Evolutionary conservation across 2,888 invertebrate genomes (phyloP).

Genomic region (Acanthococcus lagerstroemiae): DNA sequence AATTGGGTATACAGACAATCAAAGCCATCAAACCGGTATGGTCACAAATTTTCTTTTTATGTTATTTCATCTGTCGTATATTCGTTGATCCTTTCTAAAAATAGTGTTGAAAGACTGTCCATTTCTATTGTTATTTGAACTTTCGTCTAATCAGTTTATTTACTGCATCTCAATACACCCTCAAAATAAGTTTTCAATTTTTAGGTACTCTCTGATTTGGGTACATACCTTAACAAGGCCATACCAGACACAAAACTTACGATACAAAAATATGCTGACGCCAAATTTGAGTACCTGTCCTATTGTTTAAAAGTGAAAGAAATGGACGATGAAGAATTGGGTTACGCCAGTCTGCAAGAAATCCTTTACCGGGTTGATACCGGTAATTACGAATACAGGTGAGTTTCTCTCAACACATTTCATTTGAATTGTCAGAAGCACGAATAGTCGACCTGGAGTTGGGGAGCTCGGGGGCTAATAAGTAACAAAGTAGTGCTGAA

Average conservation of each 20-base stretch:
- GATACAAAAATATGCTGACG: slow-evolving; percentile 94
- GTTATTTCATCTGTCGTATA: background rate
- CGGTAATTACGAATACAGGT: slow-evolving; percentile 97
- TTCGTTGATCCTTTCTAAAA: background rate
- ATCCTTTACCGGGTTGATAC: slow-evolving; percentile 96
- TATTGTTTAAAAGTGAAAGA: slow-evolving; percentile 99
- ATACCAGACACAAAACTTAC: slow-evolving; percentile 97
- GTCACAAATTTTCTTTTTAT: background rate
- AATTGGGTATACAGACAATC: slow-evolving; percentile 77
- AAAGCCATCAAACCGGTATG: slow-evolving; percentile 80
- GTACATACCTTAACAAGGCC: slow-evolving; percentile 92
- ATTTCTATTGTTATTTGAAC: background rate
- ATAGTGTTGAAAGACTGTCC: no score
- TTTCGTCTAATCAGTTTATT: background rate
- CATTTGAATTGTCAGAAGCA: no score
- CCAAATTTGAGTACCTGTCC: slow-evolving; percentile 97
- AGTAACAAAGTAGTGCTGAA: no score
- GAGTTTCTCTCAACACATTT: no score
- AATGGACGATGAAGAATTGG: slow-evolving; percentile 98
- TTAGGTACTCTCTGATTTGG: slow-evolving; percentile 47
- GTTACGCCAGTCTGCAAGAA: slow-evolving; percentile 84
- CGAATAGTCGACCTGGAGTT: no score
- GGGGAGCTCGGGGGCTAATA: no score
- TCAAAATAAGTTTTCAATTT: no score
- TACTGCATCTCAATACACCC: no score